Conservation (phyloP, 1,140 invertebrate genomes). For the Diorhabda elongata region DNA sequence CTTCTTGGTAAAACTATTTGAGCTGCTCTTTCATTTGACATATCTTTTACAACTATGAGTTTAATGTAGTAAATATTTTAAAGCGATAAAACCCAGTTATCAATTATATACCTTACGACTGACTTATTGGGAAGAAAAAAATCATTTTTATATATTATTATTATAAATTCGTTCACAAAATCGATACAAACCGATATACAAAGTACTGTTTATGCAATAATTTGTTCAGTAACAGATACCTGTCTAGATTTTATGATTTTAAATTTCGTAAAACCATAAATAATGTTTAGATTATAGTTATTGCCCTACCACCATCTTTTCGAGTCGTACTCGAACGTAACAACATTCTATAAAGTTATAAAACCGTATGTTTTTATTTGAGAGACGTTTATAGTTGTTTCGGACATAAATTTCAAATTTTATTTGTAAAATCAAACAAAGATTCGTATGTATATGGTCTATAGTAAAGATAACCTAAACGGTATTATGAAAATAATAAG, state of each 20-base stretch:
- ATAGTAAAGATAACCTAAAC: slow-evolving; percentile 1
- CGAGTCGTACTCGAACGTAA: neutral
- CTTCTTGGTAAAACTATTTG: too few species aligned
- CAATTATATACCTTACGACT: too few species aligned
- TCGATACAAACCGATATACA: too few species aligned
- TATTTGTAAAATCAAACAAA: neutral
- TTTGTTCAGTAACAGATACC: neutral
- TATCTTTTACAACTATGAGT: too few species aligned
- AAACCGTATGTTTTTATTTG: neutral
- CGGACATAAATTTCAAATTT: neutral
- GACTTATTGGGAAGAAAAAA: too few species aligned
- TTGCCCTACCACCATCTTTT: neutral
- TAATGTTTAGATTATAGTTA: slow-evolving; percentile 1
- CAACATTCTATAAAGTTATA: slow-evolving; percentile 3
- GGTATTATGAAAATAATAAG: neutral
- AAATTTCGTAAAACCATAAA: slow-evolving; percentile 1
- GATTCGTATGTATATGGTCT: slow-evolving; percentile 1
- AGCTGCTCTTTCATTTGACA: too few species aligned
- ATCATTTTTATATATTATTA: too few species aligned
- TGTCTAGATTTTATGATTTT: neutral
- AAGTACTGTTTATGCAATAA: too few species aligned
- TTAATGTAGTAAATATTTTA: too few species aligned
- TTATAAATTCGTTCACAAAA: too few species aligned
- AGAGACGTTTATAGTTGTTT: neutral
- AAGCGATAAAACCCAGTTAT: too few species aligned